Base-by-base conservation (phyloP, 2,888 invertebrate genomes). In the Mesopsocus fuscifrons region DNA sequence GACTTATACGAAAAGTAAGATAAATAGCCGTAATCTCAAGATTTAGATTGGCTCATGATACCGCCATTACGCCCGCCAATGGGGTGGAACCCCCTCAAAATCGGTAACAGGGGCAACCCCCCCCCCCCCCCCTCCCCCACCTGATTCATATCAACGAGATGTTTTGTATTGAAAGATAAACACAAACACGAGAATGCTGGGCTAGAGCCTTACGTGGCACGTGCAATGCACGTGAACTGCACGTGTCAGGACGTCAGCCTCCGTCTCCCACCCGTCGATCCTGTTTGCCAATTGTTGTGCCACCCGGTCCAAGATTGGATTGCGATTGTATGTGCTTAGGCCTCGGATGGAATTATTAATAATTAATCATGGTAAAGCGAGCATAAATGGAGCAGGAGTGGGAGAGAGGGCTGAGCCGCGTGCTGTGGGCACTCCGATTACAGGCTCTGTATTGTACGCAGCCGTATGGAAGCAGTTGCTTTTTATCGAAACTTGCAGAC, bases 151-250 rank as follows among this genome's bases (percentile, higher is more conserved):
- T 21, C 9, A 38, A 21, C 15, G 38, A 38, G 21, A 38, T 38
- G 38, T 38, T 38, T 38, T 38, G 16, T 38, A 38, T 38, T 38
- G 38, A 38, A 38, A 38, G 38, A 38, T 38, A 38, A 38, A 38
- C 38, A 38, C 21, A 15, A 38, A 38, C 38, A 38, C 21, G 38
- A 18, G 17, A 38, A 38, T 38, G 20, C 38, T 20, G 21, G 21
- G 38, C 20, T 18, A 16, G 20, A 38, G 15, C 16, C 15, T 33
- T 33, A 33, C 33, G 15, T 33, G 33, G 33, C 15, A 17, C 15
- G 15, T 33, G 33, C 16, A 33, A 33, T 9, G 33, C 33, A 33
- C 33, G 33, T 17, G 33, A 33, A 3, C 33, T 15, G 33, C 33
- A 33, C 33, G 33, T 33, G 33, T 33, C 18, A 11, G 38, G 38